Base-by-base conservation (phyloP, 1,140 invertebrate genomes). In the Amyelois transitella region DNA sequence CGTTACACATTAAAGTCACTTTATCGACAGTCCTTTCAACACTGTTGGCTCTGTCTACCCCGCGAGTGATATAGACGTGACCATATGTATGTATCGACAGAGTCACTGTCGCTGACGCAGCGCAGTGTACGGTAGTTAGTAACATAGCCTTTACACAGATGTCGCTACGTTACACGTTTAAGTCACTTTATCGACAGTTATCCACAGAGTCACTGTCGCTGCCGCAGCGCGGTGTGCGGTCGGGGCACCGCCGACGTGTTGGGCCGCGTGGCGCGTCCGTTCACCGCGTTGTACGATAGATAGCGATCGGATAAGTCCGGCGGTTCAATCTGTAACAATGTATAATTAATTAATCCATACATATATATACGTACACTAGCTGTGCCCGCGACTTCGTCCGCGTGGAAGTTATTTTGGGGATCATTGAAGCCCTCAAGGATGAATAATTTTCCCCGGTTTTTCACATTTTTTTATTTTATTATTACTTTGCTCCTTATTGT, bases 241-340 rank as follows among this genome's bases (percentile, higher is more conserved):
- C 80, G 56, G 3, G 82, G 80, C 51, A 82, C 78, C 17, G 82
- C 73, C 20, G 79, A 75, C 0, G 68, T 69, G 48, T 68, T 65
- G 0, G 82, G 67, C 0, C 79, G 68, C 19, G 74, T 67, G 1
- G 66, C 54, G 6, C 76, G 74, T 0, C 22, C 25, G 54, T 57
- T 62, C 18, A 65, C 69, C 1, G 54, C 6, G 14, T 64, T 18
- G 60, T 86, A 86, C 22, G 82, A 84, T 43, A 84, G 32, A 51
- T 80, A 82, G 24, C 81, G 66, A 12, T 74, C 70, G 0, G 82
- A 81, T 10, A 86, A 66, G 43, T 86, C 82, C 0, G 78, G 77
- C 0, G 81, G 73, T 43, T 81, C 81, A n/a, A 74, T 56, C 80
- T 83, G 69, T 3, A 58, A 49, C n/a, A n/a, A n/a, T n/a, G n/a